Conservation (phyloP, 1,140 invertebrate species). For the Drosophila azteca region DNA sequence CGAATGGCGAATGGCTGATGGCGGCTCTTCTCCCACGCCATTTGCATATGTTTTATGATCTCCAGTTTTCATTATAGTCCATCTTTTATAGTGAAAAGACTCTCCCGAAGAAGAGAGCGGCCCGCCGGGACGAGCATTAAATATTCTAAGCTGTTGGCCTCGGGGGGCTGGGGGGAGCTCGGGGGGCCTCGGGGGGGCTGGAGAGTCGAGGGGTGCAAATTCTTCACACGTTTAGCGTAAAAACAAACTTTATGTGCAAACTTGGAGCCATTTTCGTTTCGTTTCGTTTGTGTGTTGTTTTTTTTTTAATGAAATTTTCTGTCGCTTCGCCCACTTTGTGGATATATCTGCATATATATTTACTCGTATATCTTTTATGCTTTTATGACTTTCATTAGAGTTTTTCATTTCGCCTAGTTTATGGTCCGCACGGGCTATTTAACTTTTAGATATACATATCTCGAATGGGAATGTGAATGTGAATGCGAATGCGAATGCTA, state of each 20-base stretch:
- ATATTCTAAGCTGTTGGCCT: no score
- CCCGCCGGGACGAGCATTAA: no score
- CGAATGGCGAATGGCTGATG: no score
- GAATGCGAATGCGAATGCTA: no score
- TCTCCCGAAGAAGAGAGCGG: neutral
- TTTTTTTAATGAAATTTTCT: slow-evolving; percentile 1
- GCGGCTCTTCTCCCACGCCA: slow-evolving; percentile 15
- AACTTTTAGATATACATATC: slow-evolving; percentile 11
- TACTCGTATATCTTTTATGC: slow-evolving; percentile 7
- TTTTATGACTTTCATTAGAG: slow-evolving; percentile 44
- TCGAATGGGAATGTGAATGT: no score
- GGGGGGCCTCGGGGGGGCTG: no score
- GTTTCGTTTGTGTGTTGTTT: neutral
- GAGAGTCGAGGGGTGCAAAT: slow-evolving; percentile 27
- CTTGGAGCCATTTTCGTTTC: slow-evolving; percentile 29
- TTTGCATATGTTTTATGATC: slow-evolving; percentile 21
- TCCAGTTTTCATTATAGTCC: no score
- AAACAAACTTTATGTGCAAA: slow-evolving; percentile 48
- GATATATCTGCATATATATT: neutral
- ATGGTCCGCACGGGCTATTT: slow-evolving; percentile 30
- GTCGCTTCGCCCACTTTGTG: no score
- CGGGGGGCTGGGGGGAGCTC: no score
- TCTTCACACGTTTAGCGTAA: slow-evolving; percentile 56
- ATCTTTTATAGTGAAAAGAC: no score
- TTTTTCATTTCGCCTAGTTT: slow-evolving; percentile 33